Evolutionary conservation across 30 jellyfish, hydroid and myxozoan species (phyloP).

Genomic region (Cassiopea xamachana): DNA sequence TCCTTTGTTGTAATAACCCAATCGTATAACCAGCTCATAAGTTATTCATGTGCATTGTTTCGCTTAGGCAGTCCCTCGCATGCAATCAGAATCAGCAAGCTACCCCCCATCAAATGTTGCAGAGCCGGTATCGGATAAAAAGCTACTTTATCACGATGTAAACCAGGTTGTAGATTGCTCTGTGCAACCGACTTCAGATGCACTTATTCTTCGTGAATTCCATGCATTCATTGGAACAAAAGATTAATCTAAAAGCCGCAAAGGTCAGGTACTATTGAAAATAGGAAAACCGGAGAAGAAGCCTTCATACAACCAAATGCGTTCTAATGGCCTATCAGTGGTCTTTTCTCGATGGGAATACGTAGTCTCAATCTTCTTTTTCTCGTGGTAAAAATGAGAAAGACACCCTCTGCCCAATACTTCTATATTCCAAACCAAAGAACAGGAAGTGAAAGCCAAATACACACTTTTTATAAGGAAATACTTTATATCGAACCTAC

Average conservation of each 20-base stretch:
- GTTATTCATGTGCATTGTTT: conserved; percentile 73
- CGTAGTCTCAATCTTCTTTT: too few relatives aligned
- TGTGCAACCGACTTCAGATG: background rate
- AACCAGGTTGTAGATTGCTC: background rate
- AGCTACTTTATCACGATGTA: background rate
- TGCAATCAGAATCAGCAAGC: conserved; percentile 22
- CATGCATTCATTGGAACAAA: background rate
- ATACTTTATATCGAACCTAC: too few relatives aligned
- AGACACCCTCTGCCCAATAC: too few relatives aligned
- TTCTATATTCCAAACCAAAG: too few relatives aligned
- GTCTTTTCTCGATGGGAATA: too few relatives aligned
- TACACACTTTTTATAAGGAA: too few relatives aligned
- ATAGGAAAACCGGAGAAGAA: background rate
- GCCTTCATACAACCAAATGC: too few relatives aligned
- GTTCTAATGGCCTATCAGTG: too few relatives aligned
- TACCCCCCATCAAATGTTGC: too few relatives aligned
- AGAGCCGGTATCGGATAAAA: background rate
- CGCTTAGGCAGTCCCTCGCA: conserved; percentile 43
- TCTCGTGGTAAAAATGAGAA: too few relatives aligned
- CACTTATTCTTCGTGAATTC: background rate
- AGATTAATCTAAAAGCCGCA: background rate
- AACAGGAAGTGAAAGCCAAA: too few relatives aligned
- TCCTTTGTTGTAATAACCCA: conserved; percentile 71
- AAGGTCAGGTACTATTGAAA: background rate
- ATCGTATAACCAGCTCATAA: conserved; percentile 75